These are phyloP conservation scores for Mastigias papua DNA, from an alignment of 30 jellyfish, hydroid and myxozoan species.

Conservation along the genomic window DNA sequence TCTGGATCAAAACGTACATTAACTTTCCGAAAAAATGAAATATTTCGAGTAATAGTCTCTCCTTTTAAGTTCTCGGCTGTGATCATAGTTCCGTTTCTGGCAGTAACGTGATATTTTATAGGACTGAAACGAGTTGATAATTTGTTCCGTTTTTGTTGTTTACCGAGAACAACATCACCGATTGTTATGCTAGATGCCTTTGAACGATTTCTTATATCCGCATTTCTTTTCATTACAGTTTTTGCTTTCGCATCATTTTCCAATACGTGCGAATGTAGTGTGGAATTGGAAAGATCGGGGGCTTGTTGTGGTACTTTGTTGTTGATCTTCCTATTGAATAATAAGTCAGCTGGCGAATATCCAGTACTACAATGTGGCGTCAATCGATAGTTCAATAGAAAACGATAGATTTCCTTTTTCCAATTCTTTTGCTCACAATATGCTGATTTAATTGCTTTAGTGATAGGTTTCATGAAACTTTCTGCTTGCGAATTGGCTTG, in stretches of 20 bases:
- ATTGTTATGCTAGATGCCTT: not conserved
- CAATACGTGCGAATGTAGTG: not conserved
- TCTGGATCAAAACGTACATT: not conserved
- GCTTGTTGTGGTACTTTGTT: slow-evolving; percentile 2
- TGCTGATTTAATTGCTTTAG: slow-evolving; percentile 25
- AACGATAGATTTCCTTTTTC: not conserved
- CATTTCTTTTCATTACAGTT: not conserved
- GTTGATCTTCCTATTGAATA: not conserved
- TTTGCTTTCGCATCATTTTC: not conserved
- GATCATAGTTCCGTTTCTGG: not conserved
- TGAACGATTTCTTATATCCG: not conserved
- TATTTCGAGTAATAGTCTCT: not conserved
- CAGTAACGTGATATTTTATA: not conserved
- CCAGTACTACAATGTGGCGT: slow-evolving; percentile 43
- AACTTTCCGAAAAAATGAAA: too few relatives aligned
- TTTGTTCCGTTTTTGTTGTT: not conserved
- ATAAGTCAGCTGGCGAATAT: slow-evolving; percentile 22
- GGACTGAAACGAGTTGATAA: not conserved
- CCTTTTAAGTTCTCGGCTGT: not conserved
- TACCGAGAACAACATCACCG: slow-evolving; percentile 1
- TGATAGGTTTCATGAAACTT: slow-evolving; percentile 47
- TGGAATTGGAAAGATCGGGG: slow-evolving; percentile 3
- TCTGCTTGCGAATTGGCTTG: slow-evolving; percentile 51
- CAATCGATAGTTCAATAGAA: not conserved
- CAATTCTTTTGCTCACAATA: not conserved